Base-by-base conservation (phyloP, 2,797 vertebrate genomes). In the Myotis myotis region DNA sequence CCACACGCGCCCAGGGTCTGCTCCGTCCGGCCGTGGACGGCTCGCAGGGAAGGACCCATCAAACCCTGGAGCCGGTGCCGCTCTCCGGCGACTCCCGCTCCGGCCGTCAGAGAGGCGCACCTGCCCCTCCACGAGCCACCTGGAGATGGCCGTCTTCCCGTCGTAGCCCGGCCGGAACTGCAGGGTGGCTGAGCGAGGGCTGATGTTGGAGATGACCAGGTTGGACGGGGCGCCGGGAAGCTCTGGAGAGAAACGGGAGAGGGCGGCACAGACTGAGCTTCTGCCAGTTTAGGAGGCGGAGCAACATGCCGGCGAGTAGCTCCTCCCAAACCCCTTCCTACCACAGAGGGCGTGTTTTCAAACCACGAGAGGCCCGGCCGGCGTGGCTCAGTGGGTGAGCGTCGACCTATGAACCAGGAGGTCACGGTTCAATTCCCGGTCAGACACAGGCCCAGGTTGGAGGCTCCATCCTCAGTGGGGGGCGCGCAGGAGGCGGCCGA, bases 161-260 rank as follows among this genome's bases (percentile, higher is more conserved):
- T 99, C 99, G 0, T 99, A 98, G 2, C 99, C 99, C 0, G 99
- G 99, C 5, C 98, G 99, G 98, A 99, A 99, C 60, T 99, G 98
- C 3, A 99, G 98, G 0, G 99, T 99, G 89, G 99, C 99, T 0
- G 99, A 99, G 55, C 99, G 99, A 70, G 99, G 99, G 97, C 99
- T 99, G 97, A 99, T 99, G 98, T 99, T 99, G 96, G 99, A 99
- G 95, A 99, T 99, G 96, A 99, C 99, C 87, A 99, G 98, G 96
- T 99, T 99, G 91, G 99, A 99, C 0, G 99, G 99, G 47, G 99
- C 98, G 6, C 99, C 99, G 20, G 99, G 99, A 96, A 99, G 99
- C 92, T 99, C 99, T 99, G 96, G 82, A 86, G 51, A 0, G 49
- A n/a, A 51, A 94, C 6, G 1, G 17, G 0, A 68, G 86, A 13